Evolutionary conservation across 2,888 invertebrate species (phyloP).

Genomic region (Colostygia pectinataria): DNA sequence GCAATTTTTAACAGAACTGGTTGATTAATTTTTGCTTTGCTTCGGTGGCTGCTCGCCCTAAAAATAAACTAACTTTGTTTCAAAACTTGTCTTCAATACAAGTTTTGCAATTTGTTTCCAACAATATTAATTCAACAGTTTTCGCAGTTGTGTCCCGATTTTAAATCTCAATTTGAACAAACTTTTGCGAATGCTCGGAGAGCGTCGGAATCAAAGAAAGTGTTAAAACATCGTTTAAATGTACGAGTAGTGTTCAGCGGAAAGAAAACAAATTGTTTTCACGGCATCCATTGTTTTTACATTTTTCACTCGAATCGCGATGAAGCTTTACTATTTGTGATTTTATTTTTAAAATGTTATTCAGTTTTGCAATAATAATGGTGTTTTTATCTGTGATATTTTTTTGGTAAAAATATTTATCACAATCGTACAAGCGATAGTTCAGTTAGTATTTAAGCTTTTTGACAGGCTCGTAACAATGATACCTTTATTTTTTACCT

Average conservation of each 20-base stretch:
- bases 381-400: neutral
- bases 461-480: no score
- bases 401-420: neutral
- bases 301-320: slow-evolving; percentile 9
- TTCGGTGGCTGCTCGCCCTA: no score
- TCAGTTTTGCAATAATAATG: slow-evolving; percentile 11
- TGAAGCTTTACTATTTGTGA: slow-evolving; percentile 21
- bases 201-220: slow-evolving; percentile 30
- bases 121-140: neutral
- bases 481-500: no score
- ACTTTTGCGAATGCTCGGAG: slow-evolving; percentile 15
- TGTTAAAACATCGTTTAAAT: slow-evolving; percentile 31
- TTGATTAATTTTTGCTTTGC: no score
- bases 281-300: slow-evolving; percentile 12
- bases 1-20: no score
- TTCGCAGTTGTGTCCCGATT: neutral
- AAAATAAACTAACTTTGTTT: no score
- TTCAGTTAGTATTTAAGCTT: no score
- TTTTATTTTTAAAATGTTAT: slow-evolving; percentile 23
- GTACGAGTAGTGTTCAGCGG: slow-evolving; percentile 15
- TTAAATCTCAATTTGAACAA: slow-evolving; percentile 7
- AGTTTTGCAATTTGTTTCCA: slow-evolving; percentile 2
- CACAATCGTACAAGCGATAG: no score
- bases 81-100: neutral
- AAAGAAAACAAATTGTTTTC: slow-evolving; percentile 18